Evolutionary conservation across 2,888 invertebrate species (phyloP), one percentile per base, ranked within the genome.

Genomic region (Bhutanitis thaidina): DNA sequence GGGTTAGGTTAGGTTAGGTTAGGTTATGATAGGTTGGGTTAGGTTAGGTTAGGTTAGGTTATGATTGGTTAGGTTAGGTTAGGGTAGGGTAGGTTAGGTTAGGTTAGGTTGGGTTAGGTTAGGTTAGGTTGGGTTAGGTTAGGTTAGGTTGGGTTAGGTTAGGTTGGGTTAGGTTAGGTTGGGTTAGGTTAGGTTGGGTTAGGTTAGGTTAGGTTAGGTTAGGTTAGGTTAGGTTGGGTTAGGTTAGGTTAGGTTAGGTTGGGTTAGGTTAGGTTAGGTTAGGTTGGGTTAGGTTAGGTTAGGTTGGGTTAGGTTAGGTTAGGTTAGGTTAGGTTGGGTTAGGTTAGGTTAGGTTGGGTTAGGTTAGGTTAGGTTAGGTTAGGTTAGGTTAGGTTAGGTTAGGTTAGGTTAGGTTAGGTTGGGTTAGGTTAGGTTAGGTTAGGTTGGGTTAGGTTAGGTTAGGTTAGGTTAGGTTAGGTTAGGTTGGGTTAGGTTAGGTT

Each of bases 11-110:
- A n/a, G n/a, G n/a, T n/a, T n/a, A n/a, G n/a, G n/a, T n/a, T n/a
- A n/a, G n/a, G n/a, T n/a, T n/a, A n/a, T 58, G 54, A n/a, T n/a
- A 51, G 52, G 54, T 53, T 51, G 44, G 52, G 48, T 51, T 54
- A 54, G 56, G 54, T 56, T 54, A 52, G 57, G 57, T 54, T 54
- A 54, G 56, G 54, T 54, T 54, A n/a, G n/a, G n/a, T n/a, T n/a
- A n/a, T n/a, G n/a, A n/a, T n/a, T n/a, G n/a, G n/a, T n/a, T n/a
- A n/a, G n/a, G n/a, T n/a, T n/a, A n/a, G n/a, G n/a, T n/a, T n/a
- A n/a, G n/a, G n/a, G n/a, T n/a, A n/a, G n/a, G n/a, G n/a, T n/a
- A n/a, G n/a, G n/a, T n/a, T n/a, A n/a, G n/a, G n/a, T n/a, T n/a
- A n/a, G n/a, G n/a, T n/a, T n/a, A n/a, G n/a, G n/a, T n/a, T n/a